Percentiles rank a stretch among this genome's conserved stretches.
These are phyloP conservation scores for Epinephelus lanceolatus DNA, from an alignment of 2,113 vertebrate genomes.

Conservation along the genomic window DNA sequence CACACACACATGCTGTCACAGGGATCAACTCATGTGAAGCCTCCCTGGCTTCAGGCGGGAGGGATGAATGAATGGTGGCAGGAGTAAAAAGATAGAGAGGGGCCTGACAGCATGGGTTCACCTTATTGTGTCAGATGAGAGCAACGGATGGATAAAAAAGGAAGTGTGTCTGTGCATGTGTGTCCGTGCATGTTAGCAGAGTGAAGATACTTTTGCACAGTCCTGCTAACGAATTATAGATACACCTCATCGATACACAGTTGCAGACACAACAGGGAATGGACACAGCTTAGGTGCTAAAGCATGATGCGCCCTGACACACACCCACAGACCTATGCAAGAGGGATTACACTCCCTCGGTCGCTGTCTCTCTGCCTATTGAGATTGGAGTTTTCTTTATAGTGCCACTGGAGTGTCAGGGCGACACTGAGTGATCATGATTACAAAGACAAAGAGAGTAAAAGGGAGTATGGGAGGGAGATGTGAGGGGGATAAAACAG, in stretches of 20 bases:
- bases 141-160: conserved; percentile 4
- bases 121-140: conserved; percentile 39
- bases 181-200: not conserved
- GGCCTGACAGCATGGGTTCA: conserved; percentile 3
- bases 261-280: not conserved
- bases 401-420: conserved; percentile 43
- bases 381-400: conserved; percentile 39
- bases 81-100: conserved; percentile 17
- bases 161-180: not conserved
- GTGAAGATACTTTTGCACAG: not conserved
- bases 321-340: not conserved
- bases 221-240: not conserved
- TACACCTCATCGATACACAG: not conserved
- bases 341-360: conserved; percentile 21
- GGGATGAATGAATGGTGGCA: conserved; percentile 25
- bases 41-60: not conserved
- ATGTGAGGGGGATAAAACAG: conserved; percentile 7
- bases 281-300: not conserved
- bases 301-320: not conserved
- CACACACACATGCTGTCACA: not conserved
- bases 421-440: conserved; percentile 37
- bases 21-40: conserved; percentile 3
- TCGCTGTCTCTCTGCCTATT: not conserved
- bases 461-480: not conserved
- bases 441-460: conserved; percentile 33